Evolutionary conservation across 2,113 vertebrate species (phyloP), one percentile per base, ranked within the genome.

Genomic region (Syngnathus scovelli): DNA sequence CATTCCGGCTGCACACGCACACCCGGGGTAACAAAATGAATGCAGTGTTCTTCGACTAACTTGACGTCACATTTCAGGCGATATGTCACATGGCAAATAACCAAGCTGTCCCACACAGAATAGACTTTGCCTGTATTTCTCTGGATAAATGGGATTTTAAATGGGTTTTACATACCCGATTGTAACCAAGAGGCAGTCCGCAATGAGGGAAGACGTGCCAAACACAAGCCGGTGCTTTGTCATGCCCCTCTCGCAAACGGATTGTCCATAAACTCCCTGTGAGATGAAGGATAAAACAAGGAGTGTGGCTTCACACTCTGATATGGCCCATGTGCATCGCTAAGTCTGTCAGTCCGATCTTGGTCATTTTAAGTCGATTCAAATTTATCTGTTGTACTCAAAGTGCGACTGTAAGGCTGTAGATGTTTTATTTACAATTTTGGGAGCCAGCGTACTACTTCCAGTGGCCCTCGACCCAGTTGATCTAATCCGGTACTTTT

Each of bases 181-280:
- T 52, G 67, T 85, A 84, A 76, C 82, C 67, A 73, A 79, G 70
- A 84, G 78, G 79, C 74, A 81, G 87, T 85, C 67, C 68, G 79
- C 80, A 80, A 77, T 71, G 69, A 82, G 79, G 65, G 74, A 78
- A 78, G 84, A 69, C 77, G 85, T 84, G 71, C 81, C 81, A 89
- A 83, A 87, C 81, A 89, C 84, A 82, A 76, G 81, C 72, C 74
- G 82, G 79, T 84, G 88, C 83, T 90, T 82, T 78, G 82, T 88
- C 87, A 86, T 85, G 83, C 77, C 81, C 58, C 78, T 66, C 76
- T 86, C 81, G 74, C 48, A 67, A 65, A 63, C 69, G 71, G 66
- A 80, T 81, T 81, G 77, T 79, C 86, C 85, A 85, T 86, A 85
- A 78, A 72, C 61, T 72, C 44, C 72, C 65, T 72, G 78, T 78